Evolutionary conservation across 2,888 invertebrate genomes (phyloP), one percentile per base, ranked within the genome.

Genomic region (Hypselothyrea guttata): DNA sequence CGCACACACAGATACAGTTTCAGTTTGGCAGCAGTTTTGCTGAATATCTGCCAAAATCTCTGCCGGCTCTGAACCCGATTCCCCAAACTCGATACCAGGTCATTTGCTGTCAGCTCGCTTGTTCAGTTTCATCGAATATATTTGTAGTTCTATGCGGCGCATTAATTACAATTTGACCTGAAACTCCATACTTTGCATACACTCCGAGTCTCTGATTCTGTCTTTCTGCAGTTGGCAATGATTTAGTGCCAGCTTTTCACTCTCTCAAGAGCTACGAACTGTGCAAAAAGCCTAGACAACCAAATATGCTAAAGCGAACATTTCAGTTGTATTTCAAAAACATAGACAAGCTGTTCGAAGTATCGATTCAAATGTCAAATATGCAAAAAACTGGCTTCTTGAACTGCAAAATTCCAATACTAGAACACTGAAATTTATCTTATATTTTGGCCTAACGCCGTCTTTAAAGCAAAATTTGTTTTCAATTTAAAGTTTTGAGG

Each of bases 111-210:
- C 22, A 57, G 57, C 47, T 57, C 59, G 55, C 42, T 56, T 45
- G 48, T 31, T 9, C 55, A 52, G n/a, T 41, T 13, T 27, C 7
- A 13, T 44, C 11, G 41, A 47, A 68, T 42, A 41, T 41, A 71
- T 62, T 59, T 75, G 59, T 53, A 59, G 53, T 41, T 65, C 53
- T 54, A 51, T 64, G 63, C 69, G 69, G 71, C 66, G 75, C 81
- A 86, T 84, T 86, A 84, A 83, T 86, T 86, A 84, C 84, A 74
- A 72, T 72, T 75, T 76, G 78, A 75, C 74, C 53, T 35, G 22
- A 22, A 22, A 22, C 22, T 22, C 22, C 22, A 22, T 22, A 22
- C 22, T 22, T 2, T 22, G 5, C 3, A 22, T 22, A 22, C 22
- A 22, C 22, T 4, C 22, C 22, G 22, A 22, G 46, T 53, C 16